Evolutionary conservation across 2,113 vertebrate species (phyloP).

Genomic region (Cathartes aura): DNA sequence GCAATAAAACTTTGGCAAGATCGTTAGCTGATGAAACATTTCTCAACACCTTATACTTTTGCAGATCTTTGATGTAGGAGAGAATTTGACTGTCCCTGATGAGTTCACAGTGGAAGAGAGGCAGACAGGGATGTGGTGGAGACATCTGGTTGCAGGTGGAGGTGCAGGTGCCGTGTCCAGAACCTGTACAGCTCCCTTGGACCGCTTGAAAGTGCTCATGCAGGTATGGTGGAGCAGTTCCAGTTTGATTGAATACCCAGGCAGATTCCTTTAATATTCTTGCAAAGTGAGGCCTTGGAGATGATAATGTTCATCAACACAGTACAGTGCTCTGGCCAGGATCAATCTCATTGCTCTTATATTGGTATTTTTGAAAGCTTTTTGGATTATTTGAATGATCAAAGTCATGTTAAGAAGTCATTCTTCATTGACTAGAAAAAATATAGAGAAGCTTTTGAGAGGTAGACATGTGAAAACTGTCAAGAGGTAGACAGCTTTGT

Average conservation of each 20-base stretch:
- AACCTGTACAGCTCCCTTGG: conserved; percentile 93
- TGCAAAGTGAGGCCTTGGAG: neutral
- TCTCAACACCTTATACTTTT: neutral
- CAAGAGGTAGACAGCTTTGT: neutral
- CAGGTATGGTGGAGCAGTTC: conserved; percentile 80
- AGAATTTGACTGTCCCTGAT: conserved; percentile 92
- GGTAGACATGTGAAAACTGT: neutral
- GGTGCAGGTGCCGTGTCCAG: conserved; percentile 93
- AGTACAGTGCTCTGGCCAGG: neutral
- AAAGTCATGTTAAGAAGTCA: neutral
- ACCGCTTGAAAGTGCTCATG: conserved; percentile 96
- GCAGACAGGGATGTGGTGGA: conserved; percentile 95
- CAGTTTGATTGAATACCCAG: neutral
- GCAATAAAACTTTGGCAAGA: neutral
- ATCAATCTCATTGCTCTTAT: neutral
- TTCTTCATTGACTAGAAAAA: neutral
- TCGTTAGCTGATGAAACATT: neutral
- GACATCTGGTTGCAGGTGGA: conserved; percentile 94
- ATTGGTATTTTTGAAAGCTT: neutral
- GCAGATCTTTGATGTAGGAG: conserved; percentile 96
- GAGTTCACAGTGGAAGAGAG: conserved; percentile 96
- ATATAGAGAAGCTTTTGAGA: neutral
- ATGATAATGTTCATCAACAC: neutral
- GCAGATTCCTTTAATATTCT: neutral
- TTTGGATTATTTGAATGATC: neutral